Evolutionary conservation across 92 coral and sea anemone genomes (phyloP).

Genomic region (Zoanthus sansibaricus): DNA sequence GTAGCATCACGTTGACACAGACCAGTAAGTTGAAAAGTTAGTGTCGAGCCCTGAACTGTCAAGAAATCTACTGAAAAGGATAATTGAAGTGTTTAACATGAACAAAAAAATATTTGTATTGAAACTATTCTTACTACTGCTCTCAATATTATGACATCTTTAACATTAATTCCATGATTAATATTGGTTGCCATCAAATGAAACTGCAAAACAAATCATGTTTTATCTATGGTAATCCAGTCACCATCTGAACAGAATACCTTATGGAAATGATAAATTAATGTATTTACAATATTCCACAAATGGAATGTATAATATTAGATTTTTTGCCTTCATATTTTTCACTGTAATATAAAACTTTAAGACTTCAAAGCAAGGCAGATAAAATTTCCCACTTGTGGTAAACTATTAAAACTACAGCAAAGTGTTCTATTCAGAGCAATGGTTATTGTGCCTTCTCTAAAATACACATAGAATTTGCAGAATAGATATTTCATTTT

Average conservation of each 20-base stretch:
- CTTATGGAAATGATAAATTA: neutral
- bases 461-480: neutral
- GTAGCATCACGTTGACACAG: no score
- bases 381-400: conserved; percentile 29
- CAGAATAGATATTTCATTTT: neutral
- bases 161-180: no score
- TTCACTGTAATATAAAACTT: conserved; percentile 17
- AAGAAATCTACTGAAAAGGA: no score
- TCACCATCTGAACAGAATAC: neutral
- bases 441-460: neutral
- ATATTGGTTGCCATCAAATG: no score
- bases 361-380: neutral
- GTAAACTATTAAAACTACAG: neutral
- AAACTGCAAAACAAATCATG: neutral
- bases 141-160: no score
- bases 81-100: no score
- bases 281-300: conserved; percentile 18
- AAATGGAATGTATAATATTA: conserved; percentile 13
- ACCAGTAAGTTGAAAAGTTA: no score
- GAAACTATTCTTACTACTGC: no score
- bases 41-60: no score
- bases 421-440: neutral
- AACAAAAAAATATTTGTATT: no score
- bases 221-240: neutral
- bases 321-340: neutral